Base-by-base conservation (phyloP, 2,797 vertebrate genomes). In the Oophaga sylvatica region DNA sequence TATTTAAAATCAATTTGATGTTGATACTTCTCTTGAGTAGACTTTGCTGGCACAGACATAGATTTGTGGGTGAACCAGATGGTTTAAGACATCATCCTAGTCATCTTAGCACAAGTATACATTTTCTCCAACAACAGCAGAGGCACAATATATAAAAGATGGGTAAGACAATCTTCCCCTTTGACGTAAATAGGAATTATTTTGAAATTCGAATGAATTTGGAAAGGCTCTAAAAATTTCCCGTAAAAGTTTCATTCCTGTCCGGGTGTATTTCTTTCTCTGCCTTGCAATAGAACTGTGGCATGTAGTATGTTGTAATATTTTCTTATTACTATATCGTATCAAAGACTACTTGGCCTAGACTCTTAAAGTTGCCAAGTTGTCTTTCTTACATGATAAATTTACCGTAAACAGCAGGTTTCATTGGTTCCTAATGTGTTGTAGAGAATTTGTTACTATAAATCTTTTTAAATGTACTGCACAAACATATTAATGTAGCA, bases 281-380 rank as follows among this genome's bases (percentile, higher is more conserved):
- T 35, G 77, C 77, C 77, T 78, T 79, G 77, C 56, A 60, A 60
- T 79, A 35, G 1, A 11, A 80, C 78, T 19, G 59, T 62, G 77
- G 57, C 29, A 35, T 62, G 75, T 10, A 80, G 56, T 77, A 56
- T 80, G 60, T 60, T 4, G 78, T 41, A 60, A 80, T 80, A 41
- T 62, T 80, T 62, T 80, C 53, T 48, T 79, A 53, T 11, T 53
- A 57, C 29, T 29, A 13, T 53, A 60, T 79, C 77, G 60, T 60
- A 59, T 59, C 16, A 8, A 17, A 79, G 53, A 5, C 26, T 9
- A 22, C 29, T 35, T 62, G 17, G 31, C 35, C 53, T 9, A n/a
- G 12, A 3, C 53, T 29, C 12, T 35, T 6, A 79, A 57, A 79
- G 76, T 31, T 19, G 53, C 76, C 53, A 79, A 59, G 26, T 17